Percentiles rank a stretch among this genome's conserved stretches.
Evolutionary conservation across 2,888 invertebrate genomes (phyloP).

Genomic region (Limnephilus marmoratus): DNA sequence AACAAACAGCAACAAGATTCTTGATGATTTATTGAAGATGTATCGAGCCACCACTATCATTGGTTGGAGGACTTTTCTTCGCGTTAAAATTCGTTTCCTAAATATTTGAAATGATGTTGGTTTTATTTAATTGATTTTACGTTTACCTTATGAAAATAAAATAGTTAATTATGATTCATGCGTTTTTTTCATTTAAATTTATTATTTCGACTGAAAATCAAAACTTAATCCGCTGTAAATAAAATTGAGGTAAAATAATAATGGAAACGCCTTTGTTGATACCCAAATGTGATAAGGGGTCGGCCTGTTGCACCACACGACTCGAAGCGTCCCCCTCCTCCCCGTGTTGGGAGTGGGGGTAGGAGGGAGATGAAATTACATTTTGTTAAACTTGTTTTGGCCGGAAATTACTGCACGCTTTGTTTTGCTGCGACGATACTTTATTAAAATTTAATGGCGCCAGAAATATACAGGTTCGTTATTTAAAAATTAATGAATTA

Average conservation of each 20-base stretch:
- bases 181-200: background rate
- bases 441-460: background rate
- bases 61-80: background rate
- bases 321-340: background rate
- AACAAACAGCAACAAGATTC: too few species aligned
- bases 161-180: background rate
- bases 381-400: constrained; percentile 5
- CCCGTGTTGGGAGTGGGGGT: background rate
- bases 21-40: background rate
- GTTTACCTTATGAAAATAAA: background rate
- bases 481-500: background rate
- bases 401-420: constrained; percentile 29
- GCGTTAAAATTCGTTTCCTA: background rate
- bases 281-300: constrained; percentile 2
- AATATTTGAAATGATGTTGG: background rate
- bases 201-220: background rate
- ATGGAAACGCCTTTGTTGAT: background rate
- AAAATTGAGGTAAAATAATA: background rate
- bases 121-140: background rate
- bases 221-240: background rate
- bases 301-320: constrained; percentile 2
- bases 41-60: background rate
- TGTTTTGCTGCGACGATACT: background rate
- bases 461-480: constrained; percentile 2
- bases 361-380: constrained; percentile 15